Percentiles rank a stretch among this genome's conserved stretches.
These are phyloP conservation scores for Acipenser oxyrinchus DNA, from an alignment of 2,797 vertebrate genomes.

Conservation along the genomic window DNA sequence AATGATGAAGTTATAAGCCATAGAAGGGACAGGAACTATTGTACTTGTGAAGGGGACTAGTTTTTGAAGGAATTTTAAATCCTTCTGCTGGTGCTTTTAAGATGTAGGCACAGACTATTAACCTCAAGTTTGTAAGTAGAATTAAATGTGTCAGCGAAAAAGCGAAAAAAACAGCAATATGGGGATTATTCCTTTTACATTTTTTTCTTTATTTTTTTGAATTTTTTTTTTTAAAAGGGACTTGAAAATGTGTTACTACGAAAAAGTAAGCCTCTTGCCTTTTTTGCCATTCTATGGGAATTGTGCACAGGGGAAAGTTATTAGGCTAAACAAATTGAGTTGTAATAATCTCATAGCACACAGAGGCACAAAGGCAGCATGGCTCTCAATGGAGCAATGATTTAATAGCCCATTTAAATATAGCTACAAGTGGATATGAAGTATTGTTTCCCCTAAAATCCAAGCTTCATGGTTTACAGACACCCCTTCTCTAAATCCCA, in stretches of 20 bases:
- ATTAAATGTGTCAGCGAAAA: conserved; percentile 7
- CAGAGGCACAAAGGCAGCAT: conserved; percentile 45
- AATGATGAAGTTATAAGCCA: conserved; percentile 61
- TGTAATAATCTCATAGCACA: conserved; percentile 15
- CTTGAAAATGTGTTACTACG: no score
- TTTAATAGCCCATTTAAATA: neutral
- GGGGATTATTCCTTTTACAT: conserved; percentile 9
- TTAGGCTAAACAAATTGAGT: conserved; percentile 11
- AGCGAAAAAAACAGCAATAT: neutral
- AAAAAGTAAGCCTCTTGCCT: neutral
- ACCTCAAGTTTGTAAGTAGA: conserved; percentile 56
- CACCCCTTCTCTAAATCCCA: neutral
- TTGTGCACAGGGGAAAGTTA: conserved; percentile 10
- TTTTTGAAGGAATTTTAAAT: conserved; percentile 59
- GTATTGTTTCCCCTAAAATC: neutral
- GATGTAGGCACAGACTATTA: conserved; percentile 66
- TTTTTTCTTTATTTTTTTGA: neutral
- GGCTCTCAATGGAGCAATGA: conserved; percentile 35
- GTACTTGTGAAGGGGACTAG: conserved; percentile 43
- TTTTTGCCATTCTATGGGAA: conserved; percentile 10
- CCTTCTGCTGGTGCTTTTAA: conserved; percentile 71
- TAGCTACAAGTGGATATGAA: neutral
- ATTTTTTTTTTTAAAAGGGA: no score
- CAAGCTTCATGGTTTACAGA: neutral
- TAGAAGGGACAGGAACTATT: conserved; percentile 71